These are phyloP conservation scores for Taurulus bubalis DNA, from an alignment of 2,113 vertebrate genomes.

Conservation along the genomic window DNA sequence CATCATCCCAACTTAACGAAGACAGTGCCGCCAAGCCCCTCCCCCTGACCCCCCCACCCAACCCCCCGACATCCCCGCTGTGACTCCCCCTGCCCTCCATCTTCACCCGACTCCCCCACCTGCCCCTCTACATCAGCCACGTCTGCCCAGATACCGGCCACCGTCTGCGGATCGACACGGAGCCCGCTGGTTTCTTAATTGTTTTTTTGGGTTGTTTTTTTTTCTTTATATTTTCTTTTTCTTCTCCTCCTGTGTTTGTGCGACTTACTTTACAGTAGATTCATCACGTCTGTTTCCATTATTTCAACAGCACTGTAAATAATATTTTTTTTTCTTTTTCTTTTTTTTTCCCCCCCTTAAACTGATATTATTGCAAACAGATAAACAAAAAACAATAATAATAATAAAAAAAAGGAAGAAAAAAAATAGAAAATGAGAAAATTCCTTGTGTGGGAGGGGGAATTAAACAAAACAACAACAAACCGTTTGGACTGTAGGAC, in stretches of 20 bases:
- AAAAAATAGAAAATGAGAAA: slow-evolving; percentile 78
- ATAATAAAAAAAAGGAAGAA: slow-evolving; percentile 74
- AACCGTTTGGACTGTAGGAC: slow-evolving; percentile 86
- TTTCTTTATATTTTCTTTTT: slow-evolving; percentile 62
- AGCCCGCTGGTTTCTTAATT: slow-evolving; percentile 79
- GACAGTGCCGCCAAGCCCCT: slow-evolving; percentile 73
- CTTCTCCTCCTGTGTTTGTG: slow-evolving; percentile 92
- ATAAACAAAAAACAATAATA: slow-evolving; percentile 81
- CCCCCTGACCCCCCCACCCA: slow-evolving; percentile 79
- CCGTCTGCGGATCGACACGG: slow-evolving; percentile 87
- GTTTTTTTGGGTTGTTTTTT: slow-evolving; percentile 18
- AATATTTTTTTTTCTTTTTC: slow-evolving; percentile 85
- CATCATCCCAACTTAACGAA: slow-evolving; percentile 98
- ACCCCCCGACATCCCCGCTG: slow-evolving; percentile 37
- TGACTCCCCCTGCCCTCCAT: slow-evolving; percentile 41
- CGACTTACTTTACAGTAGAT: slow-evolving; percentile 98
- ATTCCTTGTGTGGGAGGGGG: slow-evolving; percentile 77
- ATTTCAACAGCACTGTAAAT: slow-evolving; percentile 99
- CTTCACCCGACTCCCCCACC: slow-evolving; percentile 25
- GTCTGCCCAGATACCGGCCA: slow-evolving; percentile 80
- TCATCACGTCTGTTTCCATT: slow-evolving; percentile 96
- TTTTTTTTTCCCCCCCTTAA: slow-evolving; percentile 72
- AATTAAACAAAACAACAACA: slow-evolving; percentile 29
- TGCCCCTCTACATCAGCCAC: slow-evolving; percentile 65
- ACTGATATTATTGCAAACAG: slow-evolving; percentile 84